A percentile compares a stretch with the other conserved stretches of the same genome.
Conservation (phyloP, 1,140 invertebrate species). For the Aphis gossypii region DNA sequence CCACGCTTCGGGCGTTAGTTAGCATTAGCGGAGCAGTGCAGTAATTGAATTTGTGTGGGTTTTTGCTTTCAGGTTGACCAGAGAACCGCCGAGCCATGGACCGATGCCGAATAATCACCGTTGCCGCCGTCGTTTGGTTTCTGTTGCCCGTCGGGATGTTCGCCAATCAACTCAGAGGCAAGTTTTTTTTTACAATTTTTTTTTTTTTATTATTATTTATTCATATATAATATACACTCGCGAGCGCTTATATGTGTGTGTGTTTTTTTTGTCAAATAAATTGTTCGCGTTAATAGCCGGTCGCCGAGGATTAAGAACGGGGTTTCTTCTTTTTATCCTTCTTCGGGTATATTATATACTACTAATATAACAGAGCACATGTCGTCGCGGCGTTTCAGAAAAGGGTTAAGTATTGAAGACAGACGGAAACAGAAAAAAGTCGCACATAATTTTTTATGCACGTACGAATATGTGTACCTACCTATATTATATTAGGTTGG, state of each 20-base stretch:
- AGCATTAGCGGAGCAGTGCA: neutral
- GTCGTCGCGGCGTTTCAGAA: neutral
- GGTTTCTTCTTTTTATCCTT: neutral
- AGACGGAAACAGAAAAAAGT: neutral
- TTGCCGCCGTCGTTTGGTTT: neutral
- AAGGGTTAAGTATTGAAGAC: neutral
- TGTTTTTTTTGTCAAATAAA: conserved; percentile 30
- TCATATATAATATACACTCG: neutral
- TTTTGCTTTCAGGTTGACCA: conserved; percentile 51
- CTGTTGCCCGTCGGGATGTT: conserved; percentile 22
- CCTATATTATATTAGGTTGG: neutral
- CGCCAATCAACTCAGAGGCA: conserved; percentile 39
- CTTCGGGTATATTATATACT: neutral
- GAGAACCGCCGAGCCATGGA: conserved; percentile 4
- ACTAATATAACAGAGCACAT: neutral
- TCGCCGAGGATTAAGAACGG: neutral
- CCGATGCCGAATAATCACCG: conserved; percentile 22
- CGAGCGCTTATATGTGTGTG: neutral
- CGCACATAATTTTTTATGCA: neutral
- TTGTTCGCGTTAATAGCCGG: neutral
- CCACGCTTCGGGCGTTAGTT: neutral
- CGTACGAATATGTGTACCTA: neutral
- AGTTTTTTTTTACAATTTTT: conserved; percentile 26
- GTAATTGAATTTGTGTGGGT: conserved; percentile 39
- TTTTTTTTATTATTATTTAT: neutral